phyloP scores from a whole-genome alignment of 2,888 invertebrate species.

The Xestia xanthographa region DNA sequence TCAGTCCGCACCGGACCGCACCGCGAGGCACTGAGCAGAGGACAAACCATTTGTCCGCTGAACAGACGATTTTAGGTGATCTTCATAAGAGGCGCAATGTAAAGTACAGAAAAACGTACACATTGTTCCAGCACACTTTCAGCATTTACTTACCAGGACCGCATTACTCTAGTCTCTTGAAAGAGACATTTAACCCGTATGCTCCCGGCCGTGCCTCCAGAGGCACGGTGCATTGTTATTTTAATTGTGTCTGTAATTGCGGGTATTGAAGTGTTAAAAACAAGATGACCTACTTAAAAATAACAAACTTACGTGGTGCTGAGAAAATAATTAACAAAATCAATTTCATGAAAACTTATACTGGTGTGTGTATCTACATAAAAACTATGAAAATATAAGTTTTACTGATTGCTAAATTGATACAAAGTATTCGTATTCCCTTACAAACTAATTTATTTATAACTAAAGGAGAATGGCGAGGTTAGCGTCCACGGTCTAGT shows the following conservation, averaged over 20 bases:
- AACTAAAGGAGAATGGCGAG: no score
- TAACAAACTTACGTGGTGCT: constrained; percentile 6
- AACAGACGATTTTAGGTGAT: no score
- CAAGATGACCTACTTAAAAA: background rate
- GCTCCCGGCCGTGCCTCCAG: no score
- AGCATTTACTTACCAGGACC: background rate
- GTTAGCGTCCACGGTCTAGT: no score
- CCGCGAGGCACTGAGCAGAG: no score
- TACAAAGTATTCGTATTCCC: background rate
- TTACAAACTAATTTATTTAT: background rate
- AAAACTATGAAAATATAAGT: background rate
- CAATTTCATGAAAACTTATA: no score
- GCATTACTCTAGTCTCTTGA: background rate
- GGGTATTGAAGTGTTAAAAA: no score
- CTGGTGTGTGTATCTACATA: background rate
- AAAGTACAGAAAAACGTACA: background rate
- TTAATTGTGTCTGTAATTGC: no score
- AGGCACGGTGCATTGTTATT: no score
- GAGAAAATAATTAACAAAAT: background rate
- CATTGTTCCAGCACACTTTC: background rate
- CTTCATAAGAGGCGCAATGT: background rate
- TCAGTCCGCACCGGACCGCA: no score
- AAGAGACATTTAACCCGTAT: no score
- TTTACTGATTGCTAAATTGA: background rate
- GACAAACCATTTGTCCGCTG: no score